These are phyloP conservation scores for Ommatoiulus sabulosus DNA, from an alignment of 2,888 invertebrate species.

Conservation along the genomic window DNA sequence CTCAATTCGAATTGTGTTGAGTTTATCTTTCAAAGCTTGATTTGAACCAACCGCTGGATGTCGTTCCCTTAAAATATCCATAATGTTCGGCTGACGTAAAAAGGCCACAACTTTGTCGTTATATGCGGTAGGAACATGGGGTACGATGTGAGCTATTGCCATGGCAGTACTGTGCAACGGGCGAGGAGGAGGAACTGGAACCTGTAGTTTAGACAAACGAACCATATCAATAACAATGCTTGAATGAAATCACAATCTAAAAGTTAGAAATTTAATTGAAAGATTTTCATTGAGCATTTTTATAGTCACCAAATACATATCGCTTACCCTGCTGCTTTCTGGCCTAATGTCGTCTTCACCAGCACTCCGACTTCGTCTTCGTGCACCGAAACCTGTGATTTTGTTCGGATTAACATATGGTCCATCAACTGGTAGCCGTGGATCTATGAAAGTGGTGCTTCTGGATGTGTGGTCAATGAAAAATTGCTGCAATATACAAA, in stretches of 20 bases:
- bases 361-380: slow-evolving; percentile 65
- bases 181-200: slow-evolving; percentile 62
- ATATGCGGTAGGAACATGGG: slow-evolving; percentile 87
- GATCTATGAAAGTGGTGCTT: slow-evolving; percentile 97
- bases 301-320: too few species aligned
- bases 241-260: too few species aligned
- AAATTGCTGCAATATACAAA: slow-evolving; percentile 73
- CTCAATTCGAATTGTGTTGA: slow-evolving; percentile 87
- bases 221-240: neutral
- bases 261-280: too few species aligned
- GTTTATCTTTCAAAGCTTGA: slow-evolving; percentile 84
- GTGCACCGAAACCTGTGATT: slow-evolving; percentile 65
- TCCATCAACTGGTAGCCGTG: slow-evolving; percentile 89
- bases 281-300: too few species aligned
- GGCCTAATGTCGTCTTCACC: slow-evolving; percentile 64
- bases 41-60: slow-evolving; percentile 80
- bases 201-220: slow-evolving; percentile 49
- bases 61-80: slow-evolving; percentile 88
- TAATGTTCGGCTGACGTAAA: slow-evolving; percentile 91
- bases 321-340: slow-evolving; percentile 60
- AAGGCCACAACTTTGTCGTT: slow-evolving; percentile 97
- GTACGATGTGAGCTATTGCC: slow-evolving; percentile 62
- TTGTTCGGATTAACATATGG: slow-evolving; percentile 72
- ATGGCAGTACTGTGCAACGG: slow-evolving; percentile 61
- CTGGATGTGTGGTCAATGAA: slow-evolving; percentile 96